A percentile compares a stretch with the other conserved stretches of the same genome.
Conservation (phyloP, 2,888 invertebrate species). For the Phyllotreta cruciferae region DNA sequence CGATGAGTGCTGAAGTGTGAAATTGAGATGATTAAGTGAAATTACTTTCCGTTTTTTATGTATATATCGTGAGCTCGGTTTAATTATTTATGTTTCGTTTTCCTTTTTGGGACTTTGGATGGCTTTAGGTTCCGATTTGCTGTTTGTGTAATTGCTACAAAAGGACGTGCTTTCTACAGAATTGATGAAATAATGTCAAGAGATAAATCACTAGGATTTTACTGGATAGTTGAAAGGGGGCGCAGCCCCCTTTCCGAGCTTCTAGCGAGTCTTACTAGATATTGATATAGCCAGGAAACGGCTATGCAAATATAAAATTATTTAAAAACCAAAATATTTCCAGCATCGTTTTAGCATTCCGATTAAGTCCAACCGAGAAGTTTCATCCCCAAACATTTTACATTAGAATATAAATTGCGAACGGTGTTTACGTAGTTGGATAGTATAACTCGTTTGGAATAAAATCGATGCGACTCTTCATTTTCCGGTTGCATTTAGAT, state of each 20-base stretch:
- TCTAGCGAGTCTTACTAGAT: too few species aligned
- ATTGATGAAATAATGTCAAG: too few species aligned
- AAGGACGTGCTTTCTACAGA: too few species aligned
- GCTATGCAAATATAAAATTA: too few species aligned
- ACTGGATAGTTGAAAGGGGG: too few species aligned
- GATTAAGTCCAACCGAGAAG: background rate
- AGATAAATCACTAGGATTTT: too few species aligned
- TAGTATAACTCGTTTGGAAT: slow-evolving; percentile 9
- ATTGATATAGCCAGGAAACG: too few species aligned
- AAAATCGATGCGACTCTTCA: slow-evolving; percentile 15
- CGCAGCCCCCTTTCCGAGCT: too few species aligned
- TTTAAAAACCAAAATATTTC: too few species aligned
- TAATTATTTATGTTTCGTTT: background rate
- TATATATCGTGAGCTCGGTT: background rate
- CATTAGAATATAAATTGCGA: slow-evolving; percentile 16
- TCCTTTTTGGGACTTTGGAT: too few species aligned
- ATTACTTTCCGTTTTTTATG: slow-evolving; percentile 15
- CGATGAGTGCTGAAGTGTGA: slow-evolving; percentile 13
- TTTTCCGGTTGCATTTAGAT: slow-evolving; percentile 18
- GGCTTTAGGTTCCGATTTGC: too few species aligned
- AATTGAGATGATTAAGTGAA: slow-evolving; percentile 25
- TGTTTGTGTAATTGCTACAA: too few species aligned
- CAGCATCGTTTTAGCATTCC: background rate
- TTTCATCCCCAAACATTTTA: background rate
- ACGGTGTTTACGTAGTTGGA: slow-evolving; percentile 7